Base-by-base conservation (phyloP, 1,140 invertebrate genomes). In the Dinoponera quadriceps region DNA sequence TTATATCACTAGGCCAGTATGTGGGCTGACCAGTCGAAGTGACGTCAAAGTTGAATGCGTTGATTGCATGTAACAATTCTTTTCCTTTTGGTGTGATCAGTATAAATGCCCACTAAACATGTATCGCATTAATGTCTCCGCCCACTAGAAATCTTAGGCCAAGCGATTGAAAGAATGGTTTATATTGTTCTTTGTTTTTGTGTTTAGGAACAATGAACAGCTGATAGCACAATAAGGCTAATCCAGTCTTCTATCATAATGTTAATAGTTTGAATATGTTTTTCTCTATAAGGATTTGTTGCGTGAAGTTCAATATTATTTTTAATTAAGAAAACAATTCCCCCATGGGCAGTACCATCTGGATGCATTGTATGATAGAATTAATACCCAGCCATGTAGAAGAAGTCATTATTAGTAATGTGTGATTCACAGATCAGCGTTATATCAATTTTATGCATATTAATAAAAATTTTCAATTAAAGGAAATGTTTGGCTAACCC, bases 121-220 rank as follows among this genome's bases (percentile, higher is more conserved):
- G n/a, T n/a, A n/a, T n/a, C n/a, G n/a, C n/a, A n/a, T n/a, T n/a
- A n/a, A n/a, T n/a, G n/a, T 94, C 92, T 0, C 92, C 93, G n/a
- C 91, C 92, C 27, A 80, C 87, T 84, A n/a, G n/a, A 65, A 85
- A 91, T 27, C 63, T 54, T 13, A 62, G 20, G 18, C 85, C 86
- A 33, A 91, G 57, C 16, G 51, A 71, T 13, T 82, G 33, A 13
- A 91, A 85, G 27, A 87, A 89, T 14, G 77, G 29, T 20, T 51
- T 27, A 63, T 89, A 89, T 62, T 88, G 25, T 33, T 82, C 14
- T 13, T 33, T 80, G 14, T 88, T 71, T 14, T 29, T 29, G n/a
- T 83, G 74, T 75, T 82, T 82, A 33, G 84, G 88, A 18, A 85
- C 65, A 72, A 9, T 25, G 7, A 57, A 25, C n/a, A n/a, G n/a